A percentile compares a stretch with the other conserved stretches of the same genome.
phyloP scores from a whole-genome alignment of 2,797 vertebrate species.

The Smutsia temminckii region DNA sequence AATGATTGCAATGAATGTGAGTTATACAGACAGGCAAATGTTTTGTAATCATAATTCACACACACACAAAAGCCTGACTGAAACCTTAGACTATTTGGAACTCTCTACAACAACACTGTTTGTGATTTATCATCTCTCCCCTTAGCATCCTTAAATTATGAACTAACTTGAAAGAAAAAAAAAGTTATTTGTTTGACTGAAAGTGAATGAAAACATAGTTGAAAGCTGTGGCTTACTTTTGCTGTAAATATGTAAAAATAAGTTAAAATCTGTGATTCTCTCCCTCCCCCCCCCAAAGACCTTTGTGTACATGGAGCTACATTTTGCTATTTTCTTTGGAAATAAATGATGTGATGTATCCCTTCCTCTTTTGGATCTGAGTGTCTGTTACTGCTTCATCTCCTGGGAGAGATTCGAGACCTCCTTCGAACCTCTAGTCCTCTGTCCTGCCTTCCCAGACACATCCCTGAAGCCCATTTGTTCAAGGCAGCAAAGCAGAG shows the following conservation, averaged over 20 bases:
- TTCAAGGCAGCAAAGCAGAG: neutral
- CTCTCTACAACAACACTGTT: slow-evolving; percentile 63
- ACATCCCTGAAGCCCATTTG: neutral
- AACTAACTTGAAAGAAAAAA: slow-evolving; percentile 66
- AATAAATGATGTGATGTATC: slow-evolving; percentile 68
- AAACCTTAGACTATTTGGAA: slow-evolving; percentile 65
- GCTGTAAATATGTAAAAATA: slow-evolving; percentile 83
- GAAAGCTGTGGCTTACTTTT: slow-evolving; percentile 66
- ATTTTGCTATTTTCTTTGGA: slow-evolving; percentile 64
- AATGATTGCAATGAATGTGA: slow-evolving; percentile 77
- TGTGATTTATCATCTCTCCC: slow-evolving; percentile 67
- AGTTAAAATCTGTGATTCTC: slow-evolving; percentile 69
- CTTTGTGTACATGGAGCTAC: slow-evolving; percentile 67
- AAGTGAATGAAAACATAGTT: slow-evolving; percentile 62
- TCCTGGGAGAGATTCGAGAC: neutral
- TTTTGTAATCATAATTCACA: slow-evolving; percentile 78
- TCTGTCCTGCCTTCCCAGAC: neutral
- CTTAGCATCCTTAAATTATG: slow-evolving; percentile 72
- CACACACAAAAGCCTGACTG: slow-evolving; percentile 41
- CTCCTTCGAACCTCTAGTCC: neutral
- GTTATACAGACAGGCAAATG: slow-evolving; percentile 69
- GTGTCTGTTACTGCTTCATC: slow-evolving; percentile 39
- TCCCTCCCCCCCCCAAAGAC: slow-evolving; percentile 67
- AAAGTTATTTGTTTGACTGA: slow-evolving; percentile 60
- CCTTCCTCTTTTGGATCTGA: slow-evolving; percentile 55